Conservation (phyloP, 2,888 invertebrate genomes). For the Biston betularia region DNA sequence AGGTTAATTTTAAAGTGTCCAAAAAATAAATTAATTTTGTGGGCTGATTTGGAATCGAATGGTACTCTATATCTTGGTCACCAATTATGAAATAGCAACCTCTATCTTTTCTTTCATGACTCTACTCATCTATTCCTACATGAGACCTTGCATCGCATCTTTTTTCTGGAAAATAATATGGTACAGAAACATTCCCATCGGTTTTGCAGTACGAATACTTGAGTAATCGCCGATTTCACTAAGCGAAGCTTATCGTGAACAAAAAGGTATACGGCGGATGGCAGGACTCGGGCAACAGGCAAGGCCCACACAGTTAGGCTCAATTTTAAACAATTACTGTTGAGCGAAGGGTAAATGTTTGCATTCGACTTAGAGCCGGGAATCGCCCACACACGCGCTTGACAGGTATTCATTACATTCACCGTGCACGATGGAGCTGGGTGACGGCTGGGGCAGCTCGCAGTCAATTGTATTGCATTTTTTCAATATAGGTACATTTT, state of each 20-base stretch:
- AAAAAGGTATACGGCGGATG: conserved; percentile 65
- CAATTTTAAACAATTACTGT: conserved; percentile 86
- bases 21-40: too few relatives aligned
- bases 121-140: too few relatives aligned
- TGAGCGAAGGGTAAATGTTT: conserved; percentile 85
- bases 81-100: too few relatives aligned
- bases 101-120: too few relatives aligned
- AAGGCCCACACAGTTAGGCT: conserved; percentile 85
- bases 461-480: background rate
- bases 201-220: conserved; percentile 9
- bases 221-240: conserved; percentile 53
- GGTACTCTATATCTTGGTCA: too few relatives aligned
- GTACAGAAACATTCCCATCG: conserved; percentile 1
- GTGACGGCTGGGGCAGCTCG: conserved; percentile 47
- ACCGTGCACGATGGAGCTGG: conserved; percentile 70
- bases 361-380: conserved; percentile 80
- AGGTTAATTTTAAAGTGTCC: too few relatives aligned
- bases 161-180: too few relatives aligned
- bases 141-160: too few relatives aligned
- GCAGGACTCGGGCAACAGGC: conserved; percentile 73
- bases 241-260: conserved; percentile 71
- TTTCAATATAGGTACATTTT: background rate
- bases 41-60: too few relatives aligned
- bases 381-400: conserved; percentile 84
- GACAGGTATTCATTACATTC: conserved; percentile 84